A percentile compares a stretch with the other conserved stretches of the same genome.
Conservation (phyloP, 2,888 invertebrate genomes). For the Microdon myrmicae region DNA sequence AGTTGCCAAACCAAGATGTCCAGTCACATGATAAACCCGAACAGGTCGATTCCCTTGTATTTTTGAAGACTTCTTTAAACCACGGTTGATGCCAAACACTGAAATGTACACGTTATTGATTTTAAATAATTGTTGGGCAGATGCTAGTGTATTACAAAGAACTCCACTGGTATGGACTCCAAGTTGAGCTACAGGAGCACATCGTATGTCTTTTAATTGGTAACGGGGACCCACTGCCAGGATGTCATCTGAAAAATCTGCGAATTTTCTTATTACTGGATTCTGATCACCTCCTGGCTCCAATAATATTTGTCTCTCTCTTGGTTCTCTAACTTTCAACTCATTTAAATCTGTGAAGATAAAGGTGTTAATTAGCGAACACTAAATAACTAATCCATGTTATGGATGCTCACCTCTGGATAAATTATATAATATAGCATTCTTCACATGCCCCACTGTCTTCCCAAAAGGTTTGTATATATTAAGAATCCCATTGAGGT, state of each 20-base stretch:
- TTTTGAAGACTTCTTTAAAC: slow-evolving; percentile 69
- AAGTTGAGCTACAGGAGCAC: slow-evolving; percentile 72
- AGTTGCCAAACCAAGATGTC: slow-evolving; percentile 80
- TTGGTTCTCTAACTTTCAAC: slow-evolving; percentile 72
- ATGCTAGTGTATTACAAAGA: slow-evolving; percentile 68
- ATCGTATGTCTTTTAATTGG: slow-evolving; percentile 74
- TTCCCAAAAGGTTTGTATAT: slow-evolving; percentile 81
- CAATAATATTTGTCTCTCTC: slow-evolving; percentile 71
- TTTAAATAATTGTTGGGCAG: neutral
- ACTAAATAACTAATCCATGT: neutral
- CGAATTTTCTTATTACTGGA: slow-evolving; percentile 70
- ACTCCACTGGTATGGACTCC: slow-evolving; percentile 79
- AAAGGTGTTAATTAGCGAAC: neutral
- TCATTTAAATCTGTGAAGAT: slow-evolving; percentile 75
- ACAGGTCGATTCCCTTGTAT: slow-evolving; percentile 74
- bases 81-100: slow-evolving; percentile 81
- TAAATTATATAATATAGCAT: slow-evolving; percentile 72
- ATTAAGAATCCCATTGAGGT: slow-evolving; percentile 80
- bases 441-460: slow-evolving; percentile 69
- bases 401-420: slow-evolving; percentile 72
- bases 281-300: slow-evolving; percentile 73
- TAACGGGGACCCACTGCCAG: slow-evolving; percentile 82
- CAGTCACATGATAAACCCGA: slow-evolving; percentile 79
- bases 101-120: neutral
- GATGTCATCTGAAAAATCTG: slow-evolving; percentile 80